Evolutionary conservation across 1,140 invertebrate genomes (phyloP), one percentile per base, ranked within the genome.

Genomic region (Philaenus spumarius): DNA sequence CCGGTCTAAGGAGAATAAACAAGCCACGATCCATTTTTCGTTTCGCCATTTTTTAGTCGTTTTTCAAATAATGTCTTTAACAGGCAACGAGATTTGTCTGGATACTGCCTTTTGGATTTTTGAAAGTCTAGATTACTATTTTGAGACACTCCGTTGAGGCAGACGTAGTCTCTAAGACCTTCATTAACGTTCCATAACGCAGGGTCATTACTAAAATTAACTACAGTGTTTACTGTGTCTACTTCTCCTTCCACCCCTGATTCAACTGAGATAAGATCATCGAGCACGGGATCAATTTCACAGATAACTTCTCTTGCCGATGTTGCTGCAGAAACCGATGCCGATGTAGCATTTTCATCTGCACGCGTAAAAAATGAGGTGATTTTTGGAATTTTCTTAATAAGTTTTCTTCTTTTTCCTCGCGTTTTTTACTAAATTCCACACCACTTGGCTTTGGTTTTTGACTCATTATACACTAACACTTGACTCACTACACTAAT

Each of bases 51-150:
- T 23, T 47, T 20, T 6, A 47, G n/a, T 17, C n/a, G 22, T 47
- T 47, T 47, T 9, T 47, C 9, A 47, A 47, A 47, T 22, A 47
- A 47, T 9, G 19, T n/a, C 19, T 47, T 47, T 9, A 23, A 47
- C 45, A 20, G 20, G 20, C 6, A 22, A 47, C 45, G 19, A 19
- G 22, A n/a, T 47, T 47, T 47, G 45, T 47, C 45, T 19, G 45
- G 19, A 47, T 47, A 47, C 45, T 20, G 45, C 20, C 45, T 47
- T 47, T 47, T 47, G 45, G 45, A 47, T 47, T 47, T 47, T 43
- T 43, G 40, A 43, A 43, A 43, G 40, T 43, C 40, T 7, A 43
- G 5, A 43, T 43, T 15, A 43, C 4, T 47, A 47, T 47, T 47
- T 47, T 47, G 9, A 20, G 11, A 20, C 9, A 23, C 45, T 22